Conservation (phyloP, 2,113 vertebrate genomes). For the Aplodontia rufa region DNA sequence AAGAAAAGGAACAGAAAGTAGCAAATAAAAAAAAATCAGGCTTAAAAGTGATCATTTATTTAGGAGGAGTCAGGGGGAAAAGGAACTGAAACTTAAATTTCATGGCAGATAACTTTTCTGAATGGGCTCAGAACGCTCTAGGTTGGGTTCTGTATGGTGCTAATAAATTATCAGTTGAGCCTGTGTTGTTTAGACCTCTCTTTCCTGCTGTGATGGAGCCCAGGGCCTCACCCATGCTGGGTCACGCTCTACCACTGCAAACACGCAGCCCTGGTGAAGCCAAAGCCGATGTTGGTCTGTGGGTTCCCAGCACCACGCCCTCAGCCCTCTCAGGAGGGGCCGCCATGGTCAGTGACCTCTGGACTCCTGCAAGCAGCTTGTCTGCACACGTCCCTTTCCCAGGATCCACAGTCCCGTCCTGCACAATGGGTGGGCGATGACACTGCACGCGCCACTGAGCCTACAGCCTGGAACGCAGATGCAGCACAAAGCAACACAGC, state of each 20-base stretch:
- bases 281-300: fast-evolving
- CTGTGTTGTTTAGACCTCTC: no score
- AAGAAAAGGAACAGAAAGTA: background rate
- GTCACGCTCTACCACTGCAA: no score
- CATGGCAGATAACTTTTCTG: background rate
- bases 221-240: no score
- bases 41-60: background rate
- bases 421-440: no score
- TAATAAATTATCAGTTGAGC: no score
- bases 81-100: background rate
- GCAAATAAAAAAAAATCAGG: background rate
- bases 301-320: background rate
- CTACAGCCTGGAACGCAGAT: no score
- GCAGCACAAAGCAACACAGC: no score
- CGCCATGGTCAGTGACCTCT: fast-evolving
- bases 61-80: background rate
- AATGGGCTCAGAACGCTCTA: background rate
- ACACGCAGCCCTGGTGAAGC: no score
- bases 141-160: background rate
- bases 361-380: background rate
- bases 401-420: no score
- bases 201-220: no score
- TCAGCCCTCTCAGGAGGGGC: background rate
- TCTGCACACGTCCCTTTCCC: background rate
- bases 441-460: no score